Base-by-base conservation (phyloP, 2,797 vertebrate species). In the Selene dorsalis region DNA sequence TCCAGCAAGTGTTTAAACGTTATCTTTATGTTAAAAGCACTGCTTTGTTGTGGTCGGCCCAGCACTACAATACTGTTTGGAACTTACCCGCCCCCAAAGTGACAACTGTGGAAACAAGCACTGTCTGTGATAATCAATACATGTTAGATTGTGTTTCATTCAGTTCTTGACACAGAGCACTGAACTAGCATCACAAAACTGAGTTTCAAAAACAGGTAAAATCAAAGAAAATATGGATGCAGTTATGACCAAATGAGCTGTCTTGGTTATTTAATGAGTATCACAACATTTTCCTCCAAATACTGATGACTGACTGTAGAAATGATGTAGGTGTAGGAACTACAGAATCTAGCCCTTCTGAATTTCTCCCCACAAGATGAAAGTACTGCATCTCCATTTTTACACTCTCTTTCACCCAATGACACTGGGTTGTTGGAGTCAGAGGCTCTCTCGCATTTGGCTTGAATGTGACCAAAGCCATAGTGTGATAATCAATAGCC, bases 401-500 rank as follows among this genome's bases (percentile, higher is more conserved):
- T 52, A 52, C 60, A 53, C 43, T 77, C 28, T 58, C 20, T 70
- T 65, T 71, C 24, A 48, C 17, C 38, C 30, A 9, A 22, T 50
- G 4, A 50, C 20, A 43, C 16, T 4, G 18, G 9, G 38, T 43
- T 41, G 8, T 56, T 39, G 18, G 38, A 60, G 35, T 61, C 38
- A 17, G 39, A 30, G 24, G 57, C 41, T 32, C 6, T 61, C 39
- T 35, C 56, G 30, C 30, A 61, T 57, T 45, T 60, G 53, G 52
- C 41, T 69, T 28, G 39, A 74, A 41, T 78, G 24, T 43, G 38
- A 66, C 45, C 47, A 78, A 69, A 63, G n/a, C 30, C 30, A 45
- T 14, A 2, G 30, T 65, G 59, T 53, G 22, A 75, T 71, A 35
- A 75, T 79, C 71, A 67, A 83, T 83, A 70, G 16, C 39, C 35